These are phyloP conservation scores for Coracias cyanogaster DNA, from an alignment of 2,797 vertebrate genomes.

Conservation along the genomic window DNA sequence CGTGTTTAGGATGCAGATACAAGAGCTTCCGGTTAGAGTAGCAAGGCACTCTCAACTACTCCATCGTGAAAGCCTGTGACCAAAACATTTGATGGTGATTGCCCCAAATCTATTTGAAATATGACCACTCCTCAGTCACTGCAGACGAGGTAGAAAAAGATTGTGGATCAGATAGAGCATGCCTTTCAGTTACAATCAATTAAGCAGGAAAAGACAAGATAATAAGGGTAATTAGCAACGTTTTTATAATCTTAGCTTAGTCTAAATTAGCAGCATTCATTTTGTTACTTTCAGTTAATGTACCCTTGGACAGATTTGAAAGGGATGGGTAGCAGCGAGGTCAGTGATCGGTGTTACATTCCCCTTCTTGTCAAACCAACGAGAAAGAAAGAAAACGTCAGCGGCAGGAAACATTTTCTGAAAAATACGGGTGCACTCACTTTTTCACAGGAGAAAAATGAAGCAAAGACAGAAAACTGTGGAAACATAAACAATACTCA, in stretches of 20 bases:
- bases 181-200: constrained; percentile 18
- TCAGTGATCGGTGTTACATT: background rate
- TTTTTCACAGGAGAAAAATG: background rate
- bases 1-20: background rate
- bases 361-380: background rate
- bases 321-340: background rate
- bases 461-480: background rate
- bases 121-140: background rate
- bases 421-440: fast-evolving
- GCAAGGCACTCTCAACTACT: background rate
- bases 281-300: background rate
- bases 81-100: background rate
- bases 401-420: background rate
- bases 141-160: background rate
- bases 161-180: background rate
- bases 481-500: background rate
- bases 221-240: constrained; percentile 40
- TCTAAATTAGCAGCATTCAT: background rate
- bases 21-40: background rate
- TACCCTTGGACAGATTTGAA: background rate
- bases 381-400: background rate
- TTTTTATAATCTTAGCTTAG: background rate
- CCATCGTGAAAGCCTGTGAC: fast-evolving
- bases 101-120: background rate
- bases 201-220: constrained; percentile 32